Percentiles rank a stretch among this genome's conserved stretches.
These are phyloP conservation scores for Turritopsis dohrnii DNA, from an alignment of 30 jellyfish, hydroid and myxozoan species.

Conservation along the genomic window DNA sequence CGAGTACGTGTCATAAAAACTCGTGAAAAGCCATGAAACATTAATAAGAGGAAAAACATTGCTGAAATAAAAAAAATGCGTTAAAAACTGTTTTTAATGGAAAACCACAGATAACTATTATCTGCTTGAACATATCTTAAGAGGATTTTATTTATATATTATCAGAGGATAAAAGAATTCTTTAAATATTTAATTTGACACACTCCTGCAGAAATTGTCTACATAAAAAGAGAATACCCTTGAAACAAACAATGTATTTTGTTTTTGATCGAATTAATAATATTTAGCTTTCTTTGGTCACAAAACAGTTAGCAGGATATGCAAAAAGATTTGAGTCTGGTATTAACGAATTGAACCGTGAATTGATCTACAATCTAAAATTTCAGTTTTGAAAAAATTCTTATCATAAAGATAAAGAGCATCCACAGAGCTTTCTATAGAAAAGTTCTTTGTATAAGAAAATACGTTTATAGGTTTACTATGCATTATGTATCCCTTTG, in stretches of 20 bases:
- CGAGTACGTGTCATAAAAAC: background rate
- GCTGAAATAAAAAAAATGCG: background rate
- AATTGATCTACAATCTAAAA: no score
- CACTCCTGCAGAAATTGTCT: background rate
- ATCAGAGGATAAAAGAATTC: background rate
- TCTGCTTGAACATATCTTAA: background rate
- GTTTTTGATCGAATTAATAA: background rate
- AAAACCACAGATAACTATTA: background rate
- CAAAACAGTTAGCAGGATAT: background rate
- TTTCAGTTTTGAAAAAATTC: no score
- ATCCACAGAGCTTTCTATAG: no score
- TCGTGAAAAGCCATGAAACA: background rate
- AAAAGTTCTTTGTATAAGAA: no score
- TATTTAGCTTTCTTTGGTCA: background rate
- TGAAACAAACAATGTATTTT: no score
- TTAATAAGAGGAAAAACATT: background rate
- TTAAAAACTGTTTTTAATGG: background rate
- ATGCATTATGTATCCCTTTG: no score
- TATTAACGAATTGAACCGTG: background rate
- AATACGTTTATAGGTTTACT: no score
- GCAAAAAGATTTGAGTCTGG: background rate
- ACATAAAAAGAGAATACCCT: background rate
- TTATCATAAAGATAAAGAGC: no score
- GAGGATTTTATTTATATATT: background rate
- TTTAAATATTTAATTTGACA: background rate